These are phyloP conservation scores for Cynocephalus volans DNA, from an alignment of 2,113 vertebrate genomes.

Conservation along the genomic window DNA sequence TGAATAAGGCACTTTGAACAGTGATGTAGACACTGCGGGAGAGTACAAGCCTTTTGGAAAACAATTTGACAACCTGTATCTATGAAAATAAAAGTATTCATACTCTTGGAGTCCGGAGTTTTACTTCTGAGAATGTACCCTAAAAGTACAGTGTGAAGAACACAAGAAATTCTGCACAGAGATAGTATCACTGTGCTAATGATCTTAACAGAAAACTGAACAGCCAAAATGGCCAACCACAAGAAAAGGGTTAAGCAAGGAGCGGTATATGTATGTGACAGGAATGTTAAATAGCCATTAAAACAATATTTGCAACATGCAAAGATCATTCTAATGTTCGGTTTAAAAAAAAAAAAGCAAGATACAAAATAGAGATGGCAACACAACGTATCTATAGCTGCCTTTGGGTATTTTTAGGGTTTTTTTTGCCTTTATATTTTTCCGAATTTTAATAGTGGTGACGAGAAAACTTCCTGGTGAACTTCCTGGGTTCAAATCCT, in stretches of 20 bases:
- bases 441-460: background rate
- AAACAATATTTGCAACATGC: background rate
- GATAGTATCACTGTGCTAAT: background rate
- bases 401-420: background rate
- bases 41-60: background rate
- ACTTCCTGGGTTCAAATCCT: slow-evolving; percentile 19
- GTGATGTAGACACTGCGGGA: background rate
- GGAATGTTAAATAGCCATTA: background rate
- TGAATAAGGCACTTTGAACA: background rate
- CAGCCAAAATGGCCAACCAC: background rate
- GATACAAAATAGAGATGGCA: background rate
- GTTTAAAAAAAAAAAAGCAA: slow-evolving; percentile 4
- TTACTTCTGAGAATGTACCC: background rate
- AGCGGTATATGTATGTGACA: background rate
- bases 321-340: background rate
- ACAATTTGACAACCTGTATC: background rate
- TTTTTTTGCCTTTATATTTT: background rate
- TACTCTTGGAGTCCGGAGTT: background rate
- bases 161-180: background rate
- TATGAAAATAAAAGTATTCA: background rate
- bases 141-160: slow-evolving; percentile 20
- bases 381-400: background rate
- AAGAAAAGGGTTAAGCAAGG: background rate
- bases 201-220: background rate
- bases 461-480: too few species aligned